Percentiles rank a stretch among this genome's conserved stretches.
Conservation (phyloP, 2,797 vertebrate species). For the Pseudomugil gertrudae region DNA sequence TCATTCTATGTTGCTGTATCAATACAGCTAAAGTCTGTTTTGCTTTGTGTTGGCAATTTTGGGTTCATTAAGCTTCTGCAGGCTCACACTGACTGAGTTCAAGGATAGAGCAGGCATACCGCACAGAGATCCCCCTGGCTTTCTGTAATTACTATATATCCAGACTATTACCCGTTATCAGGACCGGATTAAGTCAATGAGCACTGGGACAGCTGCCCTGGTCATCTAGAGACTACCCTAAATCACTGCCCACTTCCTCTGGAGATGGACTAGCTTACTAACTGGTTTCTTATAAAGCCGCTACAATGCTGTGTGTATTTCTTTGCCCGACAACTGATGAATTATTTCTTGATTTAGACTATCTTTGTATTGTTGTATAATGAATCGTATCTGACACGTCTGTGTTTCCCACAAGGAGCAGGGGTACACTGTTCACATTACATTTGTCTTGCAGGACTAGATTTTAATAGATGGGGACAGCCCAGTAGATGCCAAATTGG, state of each 20-base stretch:
- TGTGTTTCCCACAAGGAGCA: slow-evolving; percentile 18
- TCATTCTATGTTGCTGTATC: slow-evolving; percentile 10
- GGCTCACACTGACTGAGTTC: slow-evolving; percentile 54
- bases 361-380: slow-evolving; percentile 26
- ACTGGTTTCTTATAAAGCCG: slow-evolving; percentile 38
- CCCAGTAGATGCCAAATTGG: slow-evolving; percentile 15
- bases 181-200: slow-evolving; percentile 76
- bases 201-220: slow-evolving; percentile 67
- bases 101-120: slow-evolving; percentile 65
- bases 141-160: slow-evolving; percentile 77
- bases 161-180: slow-evolving; percentile 76
- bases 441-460: not conserved
- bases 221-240: slow-evolving; percentile 55
- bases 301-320: slow-evolving; percentile 35
- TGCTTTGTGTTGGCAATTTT: slow-evolving; percentile 23
- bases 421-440: slow-evolving; percentile 7
- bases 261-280: slow-evolving; percentile 34
- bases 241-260: slow-evolving; percentile 54
- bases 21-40: slow-evolving; percentile 14
- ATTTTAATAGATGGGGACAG: slow-evolving; percentile 12
- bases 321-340: slow-evolving; percentile 34
- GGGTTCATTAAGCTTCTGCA: slow-evolving; percentile 43
- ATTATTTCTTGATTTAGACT: slow-evolving; percentile 37
- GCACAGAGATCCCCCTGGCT: slow-evolving; percentile 59
- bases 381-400: slow-evolving; percentile 37